Conservation (phyloP, 2,797 vertebrate genomes). For the Chelonia mydas region DNA sequence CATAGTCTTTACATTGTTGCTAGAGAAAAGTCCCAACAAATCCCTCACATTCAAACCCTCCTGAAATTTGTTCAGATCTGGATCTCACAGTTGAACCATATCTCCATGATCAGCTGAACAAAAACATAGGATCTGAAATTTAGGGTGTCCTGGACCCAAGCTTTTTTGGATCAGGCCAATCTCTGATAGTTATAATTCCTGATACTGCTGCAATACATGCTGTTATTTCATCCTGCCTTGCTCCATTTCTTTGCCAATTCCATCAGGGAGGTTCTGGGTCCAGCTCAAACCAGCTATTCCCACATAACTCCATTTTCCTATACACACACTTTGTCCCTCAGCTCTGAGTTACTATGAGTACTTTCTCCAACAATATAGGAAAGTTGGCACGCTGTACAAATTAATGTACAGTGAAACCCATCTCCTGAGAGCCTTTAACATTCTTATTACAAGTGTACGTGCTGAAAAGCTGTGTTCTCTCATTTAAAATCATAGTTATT, state of each 20-base stretch:
- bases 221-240: not conserved
- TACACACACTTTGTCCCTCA: not conserved
- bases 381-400: slow-evolving; percentile 43
- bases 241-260: not conserved
- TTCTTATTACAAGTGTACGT: not conserved
- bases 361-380: not conserved
- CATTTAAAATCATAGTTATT: not conserved
- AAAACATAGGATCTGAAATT: no score
- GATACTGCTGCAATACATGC: no score
- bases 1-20: no score
- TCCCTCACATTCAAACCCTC: no score
- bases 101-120: no score
- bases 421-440: slow-evolving; percentile 10
- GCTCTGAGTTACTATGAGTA: not conserved
- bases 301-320: not conserved
- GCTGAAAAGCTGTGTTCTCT: slow-evolving; percentile 14
- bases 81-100: no score
- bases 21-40: no score
- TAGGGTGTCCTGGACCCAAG: no score
- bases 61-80: no score
- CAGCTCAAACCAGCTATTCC: not conserved
- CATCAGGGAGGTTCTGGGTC: not conserved
- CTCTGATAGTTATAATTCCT: no score
- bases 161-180: no score
- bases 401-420: slow-evolving; percentile 46